Evolutionary conservation across 2,888 invertebrate species (phyloP), one percentile per base, ranked within the genome.

Genomic region (Dioctria linearis): DNA sequence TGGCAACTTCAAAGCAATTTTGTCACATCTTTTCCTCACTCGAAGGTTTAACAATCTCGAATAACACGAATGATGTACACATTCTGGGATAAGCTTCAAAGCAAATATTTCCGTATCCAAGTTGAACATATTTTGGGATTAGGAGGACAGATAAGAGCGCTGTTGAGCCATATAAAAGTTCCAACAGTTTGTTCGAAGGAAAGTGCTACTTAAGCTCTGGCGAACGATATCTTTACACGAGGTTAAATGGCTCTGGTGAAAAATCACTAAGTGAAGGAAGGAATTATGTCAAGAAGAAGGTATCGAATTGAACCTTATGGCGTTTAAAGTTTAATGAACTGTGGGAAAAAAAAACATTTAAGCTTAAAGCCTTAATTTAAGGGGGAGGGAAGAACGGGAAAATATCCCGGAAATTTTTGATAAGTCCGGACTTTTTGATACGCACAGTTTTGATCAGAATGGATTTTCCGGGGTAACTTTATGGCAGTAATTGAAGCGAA

Each of bases 81-180:
- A 80, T 80, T 78, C 80, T 57, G 43, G 61, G 67, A 78, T 66
- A 78, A 80, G 78, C 78, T 69, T 80, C 80, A 80, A 80, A 80
- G 80, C 69, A 80, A 80, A 80, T 80, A 80, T 78, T 80, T 80
- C 67, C 78, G 80, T 66, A 67, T 80, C 61, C 61, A 76, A 66
- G 46, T 59, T 59, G 80, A 76, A 67, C 80, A 80, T 78, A 78
- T 80, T 80, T 80, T 69, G 69, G 78, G 76, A 69, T 80, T 69
- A 78, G 69, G 57, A 57, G 59, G 67, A 54, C 66, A 66, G 80
- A 78, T 80, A 80, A 78, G 69, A 78, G 78, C 40, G 57, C 61
- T 78, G 63, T 80, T 80, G 65, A 69, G 66, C 39, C 59, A 42
- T 76, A 49, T 57, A 66, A 66, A 66, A 80, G 66, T 66, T 67